Evolutionary conservation across 2,888 invertebrate genomes (phyloP), one percentile per base, ranked within the genome.

Genomic region (Bembecia ichneumoniformis): DNA sequence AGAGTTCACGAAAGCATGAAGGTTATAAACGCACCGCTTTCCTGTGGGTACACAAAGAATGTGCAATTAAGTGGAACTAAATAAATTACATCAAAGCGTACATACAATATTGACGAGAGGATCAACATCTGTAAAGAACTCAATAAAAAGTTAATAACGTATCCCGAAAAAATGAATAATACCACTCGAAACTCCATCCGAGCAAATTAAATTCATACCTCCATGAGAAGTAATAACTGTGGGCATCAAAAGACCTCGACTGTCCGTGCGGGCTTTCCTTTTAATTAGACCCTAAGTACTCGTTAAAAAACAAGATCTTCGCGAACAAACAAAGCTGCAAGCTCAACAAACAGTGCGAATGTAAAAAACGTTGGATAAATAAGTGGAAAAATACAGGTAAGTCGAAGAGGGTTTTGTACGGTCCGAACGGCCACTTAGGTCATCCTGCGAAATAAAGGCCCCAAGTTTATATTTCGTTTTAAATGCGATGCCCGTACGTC

Each of bases 361-460:
- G 82, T 82, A 84, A 83, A 70, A 86, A 86, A 82, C 81, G 79
- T 72, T 73, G 83, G 82, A 82, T 84, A 86, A 87, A 86, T 84
- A 86, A 82, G 86, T 84, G 86, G 87, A 86, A 87, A 87, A 87
- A 84, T 83, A 87, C 87, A 87, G 87, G 87, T 87, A 84, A 82
- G 82, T 84, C 82, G 72, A 76, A 79, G 86, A 83, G 84, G 77
- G 72, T 79, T 83, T 83, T 86, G 83, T 86, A 77, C 77, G 71
- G 77, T 68, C 80, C 80, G 81, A 74, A 82, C 79, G 78, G 84
- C 86, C 87, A 87, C 87, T 87, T 86, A 83, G 87, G 86, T 87
- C 86, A 87, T 86, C 86, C 82, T 78, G 82, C 80, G 75, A 83
- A 87, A 86, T 86, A 86, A 87, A 87, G 71, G 76, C 76, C 28